Conservation (phyloP, 2,113 vertebrate species). For the Heptranchias perlo region DNA sequence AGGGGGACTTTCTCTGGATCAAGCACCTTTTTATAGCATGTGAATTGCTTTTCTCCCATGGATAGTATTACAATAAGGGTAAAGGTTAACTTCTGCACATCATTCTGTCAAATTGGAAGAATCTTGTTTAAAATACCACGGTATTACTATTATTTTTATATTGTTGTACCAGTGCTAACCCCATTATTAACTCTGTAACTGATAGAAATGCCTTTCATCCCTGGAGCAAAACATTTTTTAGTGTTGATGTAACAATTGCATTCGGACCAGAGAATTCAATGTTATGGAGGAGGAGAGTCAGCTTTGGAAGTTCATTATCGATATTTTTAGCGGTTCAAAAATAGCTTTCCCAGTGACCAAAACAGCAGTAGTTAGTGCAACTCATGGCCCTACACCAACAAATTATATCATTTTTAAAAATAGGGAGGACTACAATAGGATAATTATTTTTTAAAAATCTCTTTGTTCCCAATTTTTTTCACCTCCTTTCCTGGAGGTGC, state of each 20-base stretch:
- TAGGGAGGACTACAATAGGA: not conserved
- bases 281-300: not conserved
- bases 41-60: conserved; percentile 25
- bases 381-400: not conserved
- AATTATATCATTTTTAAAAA: not conserved
- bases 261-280: not conserved
- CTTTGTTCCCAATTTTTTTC: not conserved
- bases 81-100: conserved; percentile 32
- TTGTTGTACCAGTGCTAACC: too few relatives aligned
- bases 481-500: not conserved
- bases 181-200: not conserved
- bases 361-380: not conserved
- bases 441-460: not conserved
- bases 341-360: not conserved
- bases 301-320: not conserved
- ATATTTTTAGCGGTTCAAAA: conserved; percentile 6
- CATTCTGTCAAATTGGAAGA: conserved; percentile 17
- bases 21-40: conserved; percentile 31
- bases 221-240: conserved; percentile 6
- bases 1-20: not conserved
- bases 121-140: conserved; percentile 30
- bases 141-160: conserved; percentile 28
- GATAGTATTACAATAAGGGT: conserved; percentile 23
- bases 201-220: conserved; percentile 23
- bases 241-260: not conserved